Base-by-base conservation (phyloP, 2,797 vertebrate genomes). In the Onychomys arenicola region DNA sequence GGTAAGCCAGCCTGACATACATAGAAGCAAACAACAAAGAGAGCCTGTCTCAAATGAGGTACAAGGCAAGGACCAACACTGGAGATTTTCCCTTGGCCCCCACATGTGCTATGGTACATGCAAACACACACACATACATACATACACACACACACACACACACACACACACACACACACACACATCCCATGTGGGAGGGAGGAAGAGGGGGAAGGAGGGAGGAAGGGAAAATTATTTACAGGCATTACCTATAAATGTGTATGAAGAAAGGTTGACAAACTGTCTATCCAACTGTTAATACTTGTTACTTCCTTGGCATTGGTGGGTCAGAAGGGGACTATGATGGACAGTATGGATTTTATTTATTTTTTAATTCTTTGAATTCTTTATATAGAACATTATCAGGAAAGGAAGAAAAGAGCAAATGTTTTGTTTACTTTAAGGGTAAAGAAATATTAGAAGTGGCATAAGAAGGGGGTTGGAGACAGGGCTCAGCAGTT, bases 281-380 rank as follows among this genome's bases (percentile, higher is more conserved):
- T 73, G 1, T 76, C 63, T 21, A 17, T 83, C 34, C 57, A 27
- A 34, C 23, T 73, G 2, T 57, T 75, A 76, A 59, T 16, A 52
- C 6, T 55, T 57, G 37, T 71, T 89, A 71, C 75, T 71, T 77
- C 61, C 52, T 81, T 69, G 25, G 2, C 23, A 4, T 73, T 91
- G 34, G 34, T n/a, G 49, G 25, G 23, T 55, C 0, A 5, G 17
- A 40, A 46, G 21, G 29, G 5, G 5, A 11, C 82, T 73, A 57
- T 43, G 71, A 55, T 86, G 12, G 25, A 34, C 69, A 3, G 10
- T 92, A 92, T 88, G 82, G 71, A 29, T 78, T 76, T 82, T 63
- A 17, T 80, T 5, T 90, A 63, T 43, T 89, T 85, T 46, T 40
- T 49, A 96, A 71, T 90, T 94, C 71, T 82, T 90, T 95, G 25